Evolutionary conservation across 2,113 vertebrate genomes (phyloP), one percentile per base, ranked within the genome.

Genomic region (Lates calcarifer): DNA sequence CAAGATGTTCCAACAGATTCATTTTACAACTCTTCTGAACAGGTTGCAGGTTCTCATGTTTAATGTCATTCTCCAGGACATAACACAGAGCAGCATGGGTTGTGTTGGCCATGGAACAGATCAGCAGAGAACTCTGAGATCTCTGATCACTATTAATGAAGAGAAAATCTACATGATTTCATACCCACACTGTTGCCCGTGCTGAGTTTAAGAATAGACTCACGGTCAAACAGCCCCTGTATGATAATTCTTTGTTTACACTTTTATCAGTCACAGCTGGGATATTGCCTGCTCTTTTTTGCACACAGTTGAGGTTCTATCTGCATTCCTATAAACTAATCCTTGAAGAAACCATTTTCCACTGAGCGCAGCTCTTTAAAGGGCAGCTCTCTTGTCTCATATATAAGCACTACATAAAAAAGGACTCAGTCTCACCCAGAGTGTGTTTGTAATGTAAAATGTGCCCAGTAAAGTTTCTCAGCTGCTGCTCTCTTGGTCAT

Each of bases 251-350:
- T 79, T 37, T 64, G 49, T 53, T 47, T 51, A 53, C 43, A 31
- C 35, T 14, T 41, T 45, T 61, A 55, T 81, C 45, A 33, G 0
- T 74, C 28, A 20, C 64, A 69, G 31, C 39, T 80, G 66, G 41
- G 28, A 83, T 29, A 28, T 63, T n/a, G 3, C 12, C 41, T 26
- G 22, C 45, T 80, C 20, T 41, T 24, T 57, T 29, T 56, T 37
- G 24, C 11, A 57, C 61, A 72, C 47, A 71, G 53, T n/a, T 10
- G 45, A 79, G 26, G 60, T 31, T 35, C 47, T 14, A 47, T 55
- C 24, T 68, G 56, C 8, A 33, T 68, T 72, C 61, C 51, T 69
- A 37, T n/a, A 20, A 66, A 55, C 26, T 35, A 14, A 74, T 28
- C 28, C 45, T 57, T 43, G 7, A 37, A 37, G 3, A 41, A 60